These are phyloP conservation scores for Bicyclus anynana DNA, from an alignment of 1,140 invertebrate species.

Conservation along the genomic window DNA sequence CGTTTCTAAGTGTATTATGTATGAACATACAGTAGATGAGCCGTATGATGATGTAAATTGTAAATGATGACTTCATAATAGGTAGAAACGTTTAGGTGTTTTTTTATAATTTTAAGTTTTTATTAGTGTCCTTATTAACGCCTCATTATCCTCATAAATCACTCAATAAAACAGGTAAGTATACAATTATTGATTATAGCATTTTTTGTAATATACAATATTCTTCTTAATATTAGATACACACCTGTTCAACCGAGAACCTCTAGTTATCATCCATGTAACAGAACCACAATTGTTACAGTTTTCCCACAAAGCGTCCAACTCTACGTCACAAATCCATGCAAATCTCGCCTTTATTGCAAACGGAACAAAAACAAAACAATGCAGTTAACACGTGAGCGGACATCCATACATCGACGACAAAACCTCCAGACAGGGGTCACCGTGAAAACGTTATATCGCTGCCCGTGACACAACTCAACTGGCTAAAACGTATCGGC, in stretches of 20 bases:
- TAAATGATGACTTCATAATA: too few relatives aligned
- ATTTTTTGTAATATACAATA: too few relatives aligned
- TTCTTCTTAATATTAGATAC: neutral
- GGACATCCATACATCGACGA: slow-evolving; percentile 1
- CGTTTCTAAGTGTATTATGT: too few relatives aligned
- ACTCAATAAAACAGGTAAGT: too few relatives aligned
- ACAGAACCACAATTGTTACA: neutral
- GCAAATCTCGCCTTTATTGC: neutral
- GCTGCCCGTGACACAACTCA: slow-evolving; percentile 1
- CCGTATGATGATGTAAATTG: too few relatives aligned
- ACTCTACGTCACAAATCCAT: neutral
- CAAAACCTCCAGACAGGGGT: neutral
- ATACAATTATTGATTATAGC: neutral
- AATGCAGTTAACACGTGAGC: slow-evolving; percentile 2
- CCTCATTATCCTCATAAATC: too few relatives aligned
- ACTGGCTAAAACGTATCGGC: neutral
- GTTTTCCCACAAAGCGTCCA: neutral
- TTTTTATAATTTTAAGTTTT: too few relatives aligned
- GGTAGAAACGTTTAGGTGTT: too few relatives aligned
- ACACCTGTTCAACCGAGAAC: neutral
- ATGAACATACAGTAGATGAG: too few relatives aligned
- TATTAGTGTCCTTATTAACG: too few relatives aligned
- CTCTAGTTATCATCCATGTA: neutral
- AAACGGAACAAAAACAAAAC: slow-evolving; percentile 1
- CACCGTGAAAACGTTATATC: slow-evolving; percentile 6